Conservation (phyloP, 2,797 vertebrate genomes). For the Rhynchotus rufescens region DNA sequence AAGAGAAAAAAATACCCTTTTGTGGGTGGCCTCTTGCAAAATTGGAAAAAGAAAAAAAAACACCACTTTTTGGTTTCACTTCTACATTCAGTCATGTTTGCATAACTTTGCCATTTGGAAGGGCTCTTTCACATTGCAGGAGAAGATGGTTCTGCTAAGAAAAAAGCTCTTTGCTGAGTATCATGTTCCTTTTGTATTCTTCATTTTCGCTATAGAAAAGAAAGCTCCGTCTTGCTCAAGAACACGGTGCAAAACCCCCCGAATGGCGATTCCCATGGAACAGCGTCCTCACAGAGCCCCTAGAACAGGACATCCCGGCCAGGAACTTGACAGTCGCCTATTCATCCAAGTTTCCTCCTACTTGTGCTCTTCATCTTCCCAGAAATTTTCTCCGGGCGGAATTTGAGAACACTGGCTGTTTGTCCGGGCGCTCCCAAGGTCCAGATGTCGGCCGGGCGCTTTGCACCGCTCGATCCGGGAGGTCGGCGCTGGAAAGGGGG, state of each 20-base stretch:
- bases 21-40: conserved; percentile 65
- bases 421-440: not conserved
- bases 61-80: conserved; percentile 60
- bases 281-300: not conserved
- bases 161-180: not conserved
- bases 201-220: not conserved
- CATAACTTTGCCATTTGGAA: conserved; percentile 71
- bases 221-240: not conserved
- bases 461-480: not conserved
- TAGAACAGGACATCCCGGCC: not conserved
- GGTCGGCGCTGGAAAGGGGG: not conserved
- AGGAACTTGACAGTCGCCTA: not conserved
- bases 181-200: conserved; percentile 41
- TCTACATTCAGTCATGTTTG: conserved; percentile 67
- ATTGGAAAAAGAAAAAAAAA: conserved; percentile 59
- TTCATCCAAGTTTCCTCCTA: not conserved
- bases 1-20: conserved; percentile 50
- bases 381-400: not conserved
- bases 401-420: not conserved
- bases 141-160: conserved; percentile 33
- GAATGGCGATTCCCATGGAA: conserved; percentile 31
- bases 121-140: conserved; percentile 56
- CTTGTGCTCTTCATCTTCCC: not conserved
- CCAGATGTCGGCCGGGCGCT: not conserved
- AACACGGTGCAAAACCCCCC: not conserved